These are phyloP conservation scores for Philereme vetulata DNA, from an alignment of 2,888 invertebrate species.

Conservation along the genomic window DNA sequence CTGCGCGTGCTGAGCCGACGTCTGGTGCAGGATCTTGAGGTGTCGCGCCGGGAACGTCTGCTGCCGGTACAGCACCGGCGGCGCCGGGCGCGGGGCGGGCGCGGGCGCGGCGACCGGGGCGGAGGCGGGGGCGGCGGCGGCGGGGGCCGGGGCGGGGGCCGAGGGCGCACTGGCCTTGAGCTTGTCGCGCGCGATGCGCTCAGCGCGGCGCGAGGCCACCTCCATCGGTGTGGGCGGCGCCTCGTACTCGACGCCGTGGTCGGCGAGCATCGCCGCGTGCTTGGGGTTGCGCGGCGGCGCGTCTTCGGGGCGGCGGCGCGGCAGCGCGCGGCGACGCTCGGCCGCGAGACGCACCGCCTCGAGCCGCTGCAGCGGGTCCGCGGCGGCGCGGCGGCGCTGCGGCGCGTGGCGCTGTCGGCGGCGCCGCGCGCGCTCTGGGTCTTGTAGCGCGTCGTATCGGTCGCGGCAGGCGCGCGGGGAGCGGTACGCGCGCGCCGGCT, in stretches of 20 bases:
- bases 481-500: slow-evolving; percentile 92
- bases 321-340: slow-evolving; percentile 89
- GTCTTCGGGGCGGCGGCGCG: slow-evolving; percentile 90
- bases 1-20: slow-evolving; percentile 55
- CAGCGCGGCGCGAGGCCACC: slow-evolving; percentile 91
- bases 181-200: slow-evolving; percentile 93
- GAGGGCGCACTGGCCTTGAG: slow-evolving; percentile 73
- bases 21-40: slow-evolving; percentile 76
- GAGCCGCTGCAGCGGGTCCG: slow-evolving; percentile 79
- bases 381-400: slow-evolving; percentile 88
- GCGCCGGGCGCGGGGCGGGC: slow-evolving; percentile 52
- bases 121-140: slow-evolving; percentile 68
- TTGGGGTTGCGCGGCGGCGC: slow-evolving; percentile 89
- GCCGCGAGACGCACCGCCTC: slow-evolving; percentile 91
- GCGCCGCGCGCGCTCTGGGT: slow-evolving; percentile 93
- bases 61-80: slow-evolving; percentile 84
- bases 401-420: slow-evolving; percentile 90
- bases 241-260: slow-evolving; percentile 94
- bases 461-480: slow-evolving; percentile 96
- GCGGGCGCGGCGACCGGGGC: slow-evolving; percentile 49
- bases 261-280: slow-evolving; percentile 92
- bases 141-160: slow-evolving; percentile 40
- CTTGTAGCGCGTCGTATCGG: slow-evolving; percentile 94
- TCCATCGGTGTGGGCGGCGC: slow-evolving; percentile 92
- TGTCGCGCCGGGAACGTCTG: slow-evolving; percentile 77